phyloP scores from a whole-genome alignment of 2,888 invertebrate species.

The Euzophera pinguis region DNA sequence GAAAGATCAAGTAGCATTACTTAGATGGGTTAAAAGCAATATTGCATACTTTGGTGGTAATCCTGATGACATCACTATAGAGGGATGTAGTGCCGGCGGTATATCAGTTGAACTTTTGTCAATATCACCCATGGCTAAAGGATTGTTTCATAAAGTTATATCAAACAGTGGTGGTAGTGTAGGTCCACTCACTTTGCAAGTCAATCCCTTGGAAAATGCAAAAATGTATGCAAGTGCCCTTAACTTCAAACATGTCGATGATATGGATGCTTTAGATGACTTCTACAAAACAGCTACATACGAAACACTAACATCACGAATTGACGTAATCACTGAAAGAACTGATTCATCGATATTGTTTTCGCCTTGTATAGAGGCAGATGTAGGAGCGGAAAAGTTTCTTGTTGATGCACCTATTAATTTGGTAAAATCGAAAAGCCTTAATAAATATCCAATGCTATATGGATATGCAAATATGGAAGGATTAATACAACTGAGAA shows the following conservation, averaged over 20 bases:
- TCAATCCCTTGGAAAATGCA: slow-evolving; percentile 37
- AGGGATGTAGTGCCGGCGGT: slow-evolving; percentile 6
- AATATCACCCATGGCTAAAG: slow-evolving; percentile 19
- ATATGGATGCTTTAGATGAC: slow-evolving; percentile 39
- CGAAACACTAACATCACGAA: slow-evolving; percentile 26
- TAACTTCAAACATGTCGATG: slow-evolving; percentile 31
- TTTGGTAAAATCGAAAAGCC: slow-evolving; percentile 33
- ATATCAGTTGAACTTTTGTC: slow-evolving; percentile 3
- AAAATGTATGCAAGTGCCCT: slow-evolving; percentile 30
- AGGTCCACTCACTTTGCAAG: slow-evolving; percentile 32
- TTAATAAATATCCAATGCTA: slow-evolving; percentile 37
- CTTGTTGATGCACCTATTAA: slow-evolving; percentile 37
- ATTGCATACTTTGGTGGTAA: slow-evolving; percentile 34
- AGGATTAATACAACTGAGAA: slow-evolving; percentile 25
- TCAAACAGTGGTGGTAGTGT: slow-evolving; percentile 40
- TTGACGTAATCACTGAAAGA: slow-evolving; percentile 24
- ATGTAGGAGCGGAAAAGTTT: slow-evolving; percentile 30
- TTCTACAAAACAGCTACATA: slow-evolving; percentile 38
- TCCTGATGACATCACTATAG: slow-evolving; percentile 30
- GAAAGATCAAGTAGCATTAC: slow-evolving; percentile 36
- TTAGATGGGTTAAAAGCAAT: slow-evolving; percentile 34
- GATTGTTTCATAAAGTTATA: slow-evolving; percentile 23
- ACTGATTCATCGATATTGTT: slow-evolving; percentile 27
- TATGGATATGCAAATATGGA: slow-evolving; percentile 44
- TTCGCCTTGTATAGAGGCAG: slow-evolving; percentile 34